Conservation (phyloP, 2,113 vertebrate species). For the Vombatus ursinus region DNA sequence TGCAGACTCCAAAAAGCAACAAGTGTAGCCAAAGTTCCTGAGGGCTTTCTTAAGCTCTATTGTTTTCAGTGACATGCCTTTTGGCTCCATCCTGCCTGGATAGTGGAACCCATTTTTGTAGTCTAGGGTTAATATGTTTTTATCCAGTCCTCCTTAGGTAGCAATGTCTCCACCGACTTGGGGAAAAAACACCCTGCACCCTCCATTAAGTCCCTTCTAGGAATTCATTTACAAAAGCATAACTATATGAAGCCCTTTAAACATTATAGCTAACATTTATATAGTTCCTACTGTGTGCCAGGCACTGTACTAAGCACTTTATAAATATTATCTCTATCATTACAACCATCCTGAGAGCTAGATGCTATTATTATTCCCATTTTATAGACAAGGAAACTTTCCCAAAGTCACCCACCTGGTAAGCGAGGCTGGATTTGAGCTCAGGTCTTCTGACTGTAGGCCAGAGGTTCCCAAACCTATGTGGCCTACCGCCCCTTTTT, state of each 20-base stretch:
- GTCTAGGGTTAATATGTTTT: background rate
- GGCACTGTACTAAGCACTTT: too few relatives aligned
- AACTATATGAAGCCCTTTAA: background rate
- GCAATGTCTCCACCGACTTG: background rate
- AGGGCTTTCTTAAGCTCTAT: background rate
- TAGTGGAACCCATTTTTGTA: background rate
- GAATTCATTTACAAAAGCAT: background rate
- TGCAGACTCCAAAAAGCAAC: background rate
- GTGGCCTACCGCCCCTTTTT: too few relatives aligned
- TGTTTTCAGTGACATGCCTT: background rate
- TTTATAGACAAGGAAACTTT: background rate
- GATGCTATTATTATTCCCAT: background rate
- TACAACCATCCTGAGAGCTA: background rate
- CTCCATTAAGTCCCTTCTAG: background rate
- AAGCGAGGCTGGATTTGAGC: too few relatives aligned
- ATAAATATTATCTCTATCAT: background rate
- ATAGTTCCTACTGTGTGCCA: background rate
- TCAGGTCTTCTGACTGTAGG: background rate
- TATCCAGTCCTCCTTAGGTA: background rate
- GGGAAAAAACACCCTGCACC: background rate
- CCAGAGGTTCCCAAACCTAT: too few relatives aligned
- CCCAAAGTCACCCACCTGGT: background rate
- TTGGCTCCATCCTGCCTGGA: background rate
- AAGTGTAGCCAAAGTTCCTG: background rate
- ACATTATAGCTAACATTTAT: background rate